These are phyloP conservation scores for Eubasilissa regina DNA, from an alignment of 1,140 invertebrate species.

Conservation along the genomic window DNA sequence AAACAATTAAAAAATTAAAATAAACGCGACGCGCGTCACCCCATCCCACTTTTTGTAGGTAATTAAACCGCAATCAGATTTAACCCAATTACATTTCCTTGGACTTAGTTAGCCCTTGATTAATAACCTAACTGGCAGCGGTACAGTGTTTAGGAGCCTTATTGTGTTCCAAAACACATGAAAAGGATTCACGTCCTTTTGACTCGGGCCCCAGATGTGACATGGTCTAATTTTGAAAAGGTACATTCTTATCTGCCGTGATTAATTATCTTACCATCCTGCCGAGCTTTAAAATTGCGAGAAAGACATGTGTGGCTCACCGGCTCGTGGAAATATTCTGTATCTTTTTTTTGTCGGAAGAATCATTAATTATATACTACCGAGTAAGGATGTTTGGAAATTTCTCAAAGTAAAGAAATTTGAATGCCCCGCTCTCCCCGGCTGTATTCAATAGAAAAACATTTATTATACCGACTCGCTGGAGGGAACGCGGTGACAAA, in stretches of 20 bases:
- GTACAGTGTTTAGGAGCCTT: conserved; percentile 34
- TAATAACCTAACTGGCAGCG: conserved; percentile 29
- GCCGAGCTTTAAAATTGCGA: conserved; percentile 55
- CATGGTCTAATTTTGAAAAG: conserved; percentile 60
- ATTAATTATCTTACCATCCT: conserved; percentile 53
- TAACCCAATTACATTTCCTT: conserved; percentile 34
- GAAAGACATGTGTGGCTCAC: conserved; percentile 55
- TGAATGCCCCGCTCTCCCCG: conserved; percentile 50
- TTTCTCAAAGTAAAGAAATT: conserved; percentile 53
- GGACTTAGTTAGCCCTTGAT: conserved; percentile 34
- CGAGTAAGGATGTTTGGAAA: conserved; percentile 54
- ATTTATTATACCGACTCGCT: conserved; percentile 52
- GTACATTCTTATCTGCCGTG: conserved; percentile 58
- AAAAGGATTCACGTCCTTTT: conserved; percentile 56
- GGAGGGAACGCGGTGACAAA: not conserved
- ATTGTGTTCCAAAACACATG: conserved; percentile 48
- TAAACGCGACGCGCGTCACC: not conserved
- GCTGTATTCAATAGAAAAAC: conserved; percentile 53
- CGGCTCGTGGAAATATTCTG: conserved; percentile 50
- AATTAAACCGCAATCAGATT: conserved; percentile 25
- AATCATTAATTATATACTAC: conserved; percentile 58
- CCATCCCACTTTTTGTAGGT: not conserved
- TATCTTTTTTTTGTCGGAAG: conserved; percentile 47
- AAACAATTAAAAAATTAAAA: not conserved
- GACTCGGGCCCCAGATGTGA: conserved; percentile 55